These are phyloP conservation scores for Tiaroga cobitis DNA, from an alignment of 2,797 vertebrate genomes.

Conservation along the genomic window DNA sequence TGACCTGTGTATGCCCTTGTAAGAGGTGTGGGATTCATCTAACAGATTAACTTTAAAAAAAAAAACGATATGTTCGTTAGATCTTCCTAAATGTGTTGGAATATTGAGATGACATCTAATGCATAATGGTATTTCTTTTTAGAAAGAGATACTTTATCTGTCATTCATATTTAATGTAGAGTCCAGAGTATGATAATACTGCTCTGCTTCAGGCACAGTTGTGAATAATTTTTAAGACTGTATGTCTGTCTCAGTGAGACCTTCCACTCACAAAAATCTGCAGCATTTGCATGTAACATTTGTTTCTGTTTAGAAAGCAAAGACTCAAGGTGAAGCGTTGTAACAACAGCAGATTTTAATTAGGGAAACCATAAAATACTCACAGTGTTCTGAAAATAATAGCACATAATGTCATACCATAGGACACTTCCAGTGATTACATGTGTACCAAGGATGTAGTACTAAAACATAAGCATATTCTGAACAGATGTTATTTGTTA, in stretches of 20 bases:
- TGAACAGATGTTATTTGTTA: not conserved
- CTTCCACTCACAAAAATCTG: not conserved
- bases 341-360: not conserved
- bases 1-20: not conserved
- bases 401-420: not conserved
- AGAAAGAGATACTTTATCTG: not conserved
- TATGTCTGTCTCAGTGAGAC: not conserved
- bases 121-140: not conserved
- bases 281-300: not conserved
- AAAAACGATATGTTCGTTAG: not conserved
- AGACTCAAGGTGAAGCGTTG: slow-evolving; percentile 4
- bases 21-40: slow-evolving; percentile 5
- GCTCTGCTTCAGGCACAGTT: not conserved
- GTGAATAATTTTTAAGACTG: not conserved
- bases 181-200: not conserved
- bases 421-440: not conserved
- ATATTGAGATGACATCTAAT: not conserved
- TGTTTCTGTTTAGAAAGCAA: not conserved
- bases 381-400: not conserved
- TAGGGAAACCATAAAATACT: not conserved
- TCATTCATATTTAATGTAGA: not conserved
- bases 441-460: not conserved
- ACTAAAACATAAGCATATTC: slow-evolving; percentile 12
- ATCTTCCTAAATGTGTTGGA: not conserved
- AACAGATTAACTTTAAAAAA: not conserved